Base-by-base conservation (phyloP, 2,797 vertebrate genomes). In the Apogon hyalosoma region DNA sequence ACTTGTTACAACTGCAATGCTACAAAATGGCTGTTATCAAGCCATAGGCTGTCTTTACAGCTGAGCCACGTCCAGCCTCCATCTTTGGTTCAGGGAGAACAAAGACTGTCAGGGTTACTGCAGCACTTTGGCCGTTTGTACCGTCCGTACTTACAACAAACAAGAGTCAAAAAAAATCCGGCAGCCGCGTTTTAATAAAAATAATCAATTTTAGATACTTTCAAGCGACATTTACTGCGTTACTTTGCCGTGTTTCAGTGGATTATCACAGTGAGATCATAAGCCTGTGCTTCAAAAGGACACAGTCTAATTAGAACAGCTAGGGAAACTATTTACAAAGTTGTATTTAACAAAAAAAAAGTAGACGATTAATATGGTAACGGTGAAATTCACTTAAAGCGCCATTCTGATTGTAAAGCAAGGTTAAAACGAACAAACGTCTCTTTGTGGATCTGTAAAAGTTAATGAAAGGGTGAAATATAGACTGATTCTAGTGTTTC, bases 11-110 rank as follows among this genome's bases (percentile, higher is more conserved):
- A 33, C 86, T 82, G 75, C 83, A 85, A 42, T 69, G 71, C 80
- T 53, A 82, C 90, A 93, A 93, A 93, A 93, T 92, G 92, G 92
- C 91, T 77, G 89, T 67, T 78, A 51, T 50, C 62, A 45, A 36
- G 74, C 52, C 64, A 75, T 3, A 56, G 60, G 67, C 57, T 78
- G 87, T 81, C 76, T 85, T 86, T 52, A 69, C 70, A 56, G 51
- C 82, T 6, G 58, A 77, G 73, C 76, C 84, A 77, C 74, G 75
- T 52, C 63, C 69, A 83, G 83, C 85, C 86, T 80, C 91, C 91
- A 92, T 93, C 85, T 92, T 92, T 88, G 81, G 41, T 70, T 70
- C 52, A 49, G 52, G 45, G 61, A 65, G 80, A 85, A 90, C 82
- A 90, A 90, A 88, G 79, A 53, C 39, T 6, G 41, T 54, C 41